Conservation (phyloP, 2,113 vertebrate genomes). For the Bucco capensis region DNA sequence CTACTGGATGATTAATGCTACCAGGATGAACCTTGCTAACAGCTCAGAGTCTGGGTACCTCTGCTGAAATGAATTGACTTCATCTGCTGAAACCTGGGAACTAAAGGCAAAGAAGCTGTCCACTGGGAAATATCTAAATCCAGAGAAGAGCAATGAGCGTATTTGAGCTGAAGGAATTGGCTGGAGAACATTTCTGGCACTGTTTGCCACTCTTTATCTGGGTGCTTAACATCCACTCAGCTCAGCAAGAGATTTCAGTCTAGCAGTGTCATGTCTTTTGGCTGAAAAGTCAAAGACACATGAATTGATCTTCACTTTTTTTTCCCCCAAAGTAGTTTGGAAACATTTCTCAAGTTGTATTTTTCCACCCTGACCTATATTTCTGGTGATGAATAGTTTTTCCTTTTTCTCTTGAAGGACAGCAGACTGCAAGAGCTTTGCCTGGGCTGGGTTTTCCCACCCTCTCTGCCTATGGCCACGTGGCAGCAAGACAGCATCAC, state of each 20-base stretch:
- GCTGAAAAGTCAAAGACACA: not conserved
- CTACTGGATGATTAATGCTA: not conserved
- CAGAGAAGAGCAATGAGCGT: not conserved
- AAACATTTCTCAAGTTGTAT: not conserved
- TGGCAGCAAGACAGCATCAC: not conserved
- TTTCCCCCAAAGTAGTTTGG: not conserved
- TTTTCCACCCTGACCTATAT: not conserved
- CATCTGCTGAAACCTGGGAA: not conserved
- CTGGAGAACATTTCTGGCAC: not conserved
- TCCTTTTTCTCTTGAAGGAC: not conserved
- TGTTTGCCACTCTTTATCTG: not conserved
- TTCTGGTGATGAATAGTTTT: not conserved
- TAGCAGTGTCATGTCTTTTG: not conserved
- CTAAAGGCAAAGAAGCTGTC: not conserved
- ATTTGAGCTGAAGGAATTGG: not conserved
- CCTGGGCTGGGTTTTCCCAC: fast-evolving
- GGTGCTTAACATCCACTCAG: not conserved
- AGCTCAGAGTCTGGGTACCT: not conserved
- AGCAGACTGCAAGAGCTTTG: not conserved
- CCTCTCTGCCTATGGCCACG: fast-evolving
- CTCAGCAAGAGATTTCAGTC: not conserved
- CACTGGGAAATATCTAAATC: not conserved
- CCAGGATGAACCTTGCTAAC: not conserved
- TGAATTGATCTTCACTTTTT: not conserved
- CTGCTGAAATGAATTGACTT: not conserved